phyloP scores from a whole-genome alignment of 2,113 vertebrate species.

The Otus sunia region DNA sequence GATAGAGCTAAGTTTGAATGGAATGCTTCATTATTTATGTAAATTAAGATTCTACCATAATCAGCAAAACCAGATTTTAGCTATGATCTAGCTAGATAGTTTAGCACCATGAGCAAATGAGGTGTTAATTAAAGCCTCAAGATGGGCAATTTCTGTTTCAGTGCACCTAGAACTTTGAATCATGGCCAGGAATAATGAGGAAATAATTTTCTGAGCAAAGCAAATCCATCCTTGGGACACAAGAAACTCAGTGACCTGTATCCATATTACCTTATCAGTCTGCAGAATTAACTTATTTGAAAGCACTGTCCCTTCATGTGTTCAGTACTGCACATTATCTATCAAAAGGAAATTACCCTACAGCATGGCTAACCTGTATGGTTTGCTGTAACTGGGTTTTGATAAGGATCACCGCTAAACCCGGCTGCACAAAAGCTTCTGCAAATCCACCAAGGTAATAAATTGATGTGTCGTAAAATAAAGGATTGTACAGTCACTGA shows the following conservation, averaged over 20 bases:
- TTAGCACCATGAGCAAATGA: background rate
- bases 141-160: background rate
- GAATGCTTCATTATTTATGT: background rate
- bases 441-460: background rate
- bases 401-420: background rate
- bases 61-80: background rate
- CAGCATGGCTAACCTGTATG: background rate
- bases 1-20: background rate
- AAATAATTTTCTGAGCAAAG: background rate
- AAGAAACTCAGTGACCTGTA: background rate
- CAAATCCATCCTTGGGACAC: background rate
- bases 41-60: background rate
- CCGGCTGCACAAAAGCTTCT: background rate
- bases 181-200: background rate
- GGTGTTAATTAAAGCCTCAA: background rate
- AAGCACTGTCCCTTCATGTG: background rate
- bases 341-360: background rate
- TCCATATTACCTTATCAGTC: background rate
- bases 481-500: background rate
- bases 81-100: background rate
- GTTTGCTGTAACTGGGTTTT: background rate
- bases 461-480: background rate
- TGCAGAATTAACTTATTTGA: background rate
- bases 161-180: background rate
- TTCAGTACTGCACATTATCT: background rate